Percentiles rank a stretch among this genome's conserved stretches.
Evolutionary conservation across 2,888 invertebrate genomes (phyloP).

Genomic region (Gisinianus flammeolus): DNA sequence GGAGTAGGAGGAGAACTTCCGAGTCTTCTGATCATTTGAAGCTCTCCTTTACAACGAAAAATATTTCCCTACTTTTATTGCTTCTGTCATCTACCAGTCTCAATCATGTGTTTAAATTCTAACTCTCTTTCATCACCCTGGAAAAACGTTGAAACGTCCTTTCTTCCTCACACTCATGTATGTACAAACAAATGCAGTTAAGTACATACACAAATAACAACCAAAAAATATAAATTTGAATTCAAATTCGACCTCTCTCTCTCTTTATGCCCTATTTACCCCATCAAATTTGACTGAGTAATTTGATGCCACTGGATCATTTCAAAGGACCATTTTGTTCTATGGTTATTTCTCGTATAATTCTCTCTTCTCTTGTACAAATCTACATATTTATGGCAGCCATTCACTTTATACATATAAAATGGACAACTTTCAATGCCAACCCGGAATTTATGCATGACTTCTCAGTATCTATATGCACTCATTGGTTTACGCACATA

Average conservation of each 20-base stretch:
- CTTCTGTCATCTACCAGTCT: slow-evolving; percentile 23
- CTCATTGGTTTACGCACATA: no score
- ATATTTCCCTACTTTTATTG: slow-evolving; percentile 30
- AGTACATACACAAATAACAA: background rate
- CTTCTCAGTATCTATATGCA: no score
- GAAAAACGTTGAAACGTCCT: background rate
- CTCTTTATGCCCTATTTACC: slow-evolving; percentile 10
- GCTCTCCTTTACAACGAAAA: background rate
- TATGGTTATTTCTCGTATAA: no score
- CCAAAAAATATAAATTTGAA: background rate
- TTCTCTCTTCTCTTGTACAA: no score
- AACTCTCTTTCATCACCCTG: slow-evolving; percentile 5
- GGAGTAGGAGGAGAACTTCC: no score
- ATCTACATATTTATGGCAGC: no score
- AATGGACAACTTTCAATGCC: no score
- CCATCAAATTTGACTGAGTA: background rate
- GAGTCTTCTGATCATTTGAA: no score
- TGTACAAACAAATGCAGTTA: background rate
- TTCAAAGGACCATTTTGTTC: background rate
- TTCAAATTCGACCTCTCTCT: background rate
- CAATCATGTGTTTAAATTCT: slow-evolving; percentile 31
- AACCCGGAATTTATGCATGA: no score
- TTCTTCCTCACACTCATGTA: background rate
- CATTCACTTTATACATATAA: no score
- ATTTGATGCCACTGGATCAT: background rate